Conservation (phyloP, 1,140 invertebrate genomes). For the Drosophila ambigua region DNA sequence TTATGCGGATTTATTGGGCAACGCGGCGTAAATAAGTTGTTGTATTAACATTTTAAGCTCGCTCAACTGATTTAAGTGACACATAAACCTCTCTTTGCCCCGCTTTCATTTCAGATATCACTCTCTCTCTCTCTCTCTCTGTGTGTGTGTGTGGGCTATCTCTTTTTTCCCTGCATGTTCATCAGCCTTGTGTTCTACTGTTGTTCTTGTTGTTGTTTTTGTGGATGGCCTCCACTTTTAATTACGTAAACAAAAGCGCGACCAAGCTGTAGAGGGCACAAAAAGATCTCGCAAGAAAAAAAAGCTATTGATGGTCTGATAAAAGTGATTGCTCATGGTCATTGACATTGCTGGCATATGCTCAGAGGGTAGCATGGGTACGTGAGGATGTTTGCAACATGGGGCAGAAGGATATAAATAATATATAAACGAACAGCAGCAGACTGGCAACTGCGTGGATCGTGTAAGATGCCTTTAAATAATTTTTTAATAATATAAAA, state of each 20-base stretch:
- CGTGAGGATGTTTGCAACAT: too few species aligned
- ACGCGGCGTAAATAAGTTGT: slow-evolving; percentile 20
- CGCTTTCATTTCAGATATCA: too few species aligned
- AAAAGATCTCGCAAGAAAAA: slow-evolving; percentile 12
- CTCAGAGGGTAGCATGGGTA: too few species aligned
- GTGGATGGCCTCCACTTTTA: slow-evolving; percentile 8
- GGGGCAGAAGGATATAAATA: too few species aligned
- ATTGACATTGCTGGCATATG: slow-evolving; percentile 31
- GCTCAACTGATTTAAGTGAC: slow-evolving; percentile 23
- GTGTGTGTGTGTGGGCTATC: too few species aligned
- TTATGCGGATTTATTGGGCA: slow-evolving; percentile 21
- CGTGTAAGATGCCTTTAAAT: too few species aligned
- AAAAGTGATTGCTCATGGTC: slow-evolving; percentile 43
- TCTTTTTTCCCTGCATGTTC: not conserved
- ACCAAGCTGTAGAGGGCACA: not conserved
- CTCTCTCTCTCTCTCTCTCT: too few species aligned
- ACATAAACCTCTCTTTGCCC: not conserved
- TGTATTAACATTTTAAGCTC: slow-evolving; percentile 28
- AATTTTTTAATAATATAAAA: too few species aligned
- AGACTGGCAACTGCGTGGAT: not conserved
- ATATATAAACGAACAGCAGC: too few species aligned
- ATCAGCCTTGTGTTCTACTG: too few species aligned
- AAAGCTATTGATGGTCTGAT: slow-evolving; percentile 32
- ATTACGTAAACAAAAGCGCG: slow-evolving; percentile 33
- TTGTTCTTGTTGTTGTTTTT: too few species aligned